These are phyloP conservation scores for Chamaea fasciata DNA, from an alignment of 2,113 vertebrate species.

Conservation along the genomic window DNA sequence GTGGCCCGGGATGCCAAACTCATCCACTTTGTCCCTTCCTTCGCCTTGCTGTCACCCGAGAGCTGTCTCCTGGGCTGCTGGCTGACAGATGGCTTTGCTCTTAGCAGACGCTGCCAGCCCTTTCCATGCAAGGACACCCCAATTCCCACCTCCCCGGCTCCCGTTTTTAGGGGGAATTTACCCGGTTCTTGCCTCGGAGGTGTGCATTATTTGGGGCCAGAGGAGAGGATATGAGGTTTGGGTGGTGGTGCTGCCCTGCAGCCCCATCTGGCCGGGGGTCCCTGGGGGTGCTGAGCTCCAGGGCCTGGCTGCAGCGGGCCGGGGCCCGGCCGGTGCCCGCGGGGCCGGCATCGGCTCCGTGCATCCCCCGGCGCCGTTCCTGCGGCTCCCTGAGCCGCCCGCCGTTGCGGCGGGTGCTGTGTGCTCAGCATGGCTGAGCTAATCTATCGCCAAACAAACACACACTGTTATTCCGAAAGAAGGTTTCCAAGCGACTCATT, in stretches of 20 bases:
- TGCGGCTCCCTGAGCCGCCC: background rate
- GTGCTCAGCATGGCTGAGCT: slow-evolving; percentile 60
- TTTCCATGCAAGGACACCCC: background rate
- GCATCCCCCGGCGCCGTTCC: background rate
- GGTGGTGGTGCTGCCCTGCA: background rate
- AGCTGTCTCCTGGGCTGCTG: background rate
- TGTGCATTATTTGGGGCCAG: fast-evolving
- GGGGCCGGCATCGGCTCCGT: fast-evolving
- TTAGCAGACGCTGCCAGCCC: background rate
- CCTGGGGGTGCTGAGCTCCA: fast-evolving
- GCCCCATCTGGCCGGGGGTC: fast-evolving
- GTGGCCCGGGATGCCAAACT: background rate
- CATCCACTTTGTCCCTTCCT: background rate
- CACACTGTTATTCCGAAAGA: slow-evolving; percentile 54
- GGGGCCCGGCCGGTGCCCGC: background rate
- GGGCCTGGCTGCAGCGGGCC: fast-evolving
- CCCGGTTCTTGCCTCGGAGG: background rate
- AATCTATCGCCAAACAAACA: slow-evolving; percentile 65
- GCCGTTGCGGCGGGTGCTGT: slow-evolving; percentile 1
- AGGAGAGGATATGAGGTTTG: background rate
- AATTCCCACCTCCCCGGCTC: background rate
- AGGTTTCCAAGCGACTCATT: slow-evolving; percentile 71
- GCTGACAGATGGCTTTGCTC: slow-evolving; percentile 9
- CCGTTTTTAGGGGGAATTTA: background rate
- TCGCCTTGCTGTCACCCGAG: background rate